Percentiles rank a stretch among this genome's conserved stretches.
phyloP scores from a whole-genome alignment of 1,140 invertebrate genomes.

The Acromyrmex heyeri region DNA sequence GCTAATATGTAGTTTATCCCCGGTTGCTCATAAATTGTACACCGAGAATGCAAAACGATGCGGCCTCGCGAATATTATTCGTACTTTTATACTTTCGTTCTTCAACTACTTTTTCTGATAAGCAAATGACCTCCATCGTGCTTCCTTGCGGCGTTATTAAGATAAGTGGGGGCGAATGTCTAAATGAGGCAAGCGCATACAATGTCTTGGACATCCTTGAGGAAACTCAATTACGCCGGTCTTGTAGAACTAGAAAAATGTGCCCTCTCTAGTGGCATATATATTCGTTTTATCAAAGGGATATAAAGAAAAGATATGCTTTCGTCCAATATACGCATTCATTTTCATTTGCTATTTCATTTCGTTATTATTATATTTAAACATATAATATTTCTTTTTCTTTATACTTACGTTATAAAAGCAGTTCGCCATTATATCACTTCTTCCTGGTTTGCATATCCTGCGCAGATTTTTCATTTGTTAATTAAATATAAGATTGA shows the following conservation, averaged over 20 bases:
- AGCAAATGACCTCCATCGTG: conserved; percentile 28
- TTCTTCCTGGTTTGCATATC: neutral
- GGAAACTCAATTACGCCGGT: conserved; percentile 7
- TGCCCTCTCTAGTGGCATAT: neutral
- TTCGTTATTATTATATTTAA: neutral
- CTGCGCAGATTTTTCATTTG: neutral
- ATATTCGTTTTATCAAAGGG: neutral
- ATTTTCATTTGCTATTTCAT: conserved; percentile 11
- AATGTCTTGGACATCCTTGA: neutral
- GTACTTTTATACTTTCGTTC: conserved; percentile 21
- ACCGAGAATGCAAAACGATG: conserved; percentile 11
- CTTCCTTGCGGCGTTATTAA: conserved; percentile 16
- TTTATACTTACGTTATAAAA: neutral
- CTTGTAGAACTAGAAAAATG: neutral
- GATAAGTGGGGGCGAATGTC: conserved; percentile 19
- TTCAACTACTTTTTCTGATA: conserved; percentile 12
- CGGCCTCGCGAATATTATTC: conserved; percentile 27
- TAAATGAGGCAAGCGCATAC: neutral
- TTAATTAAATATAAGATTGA: neutral
- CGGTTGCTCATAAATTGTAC: conserved; percentile 25
- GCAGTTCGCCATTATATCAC: neutral
- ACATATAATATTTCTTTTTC: neutral
- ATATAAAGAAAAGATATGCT: neutral
- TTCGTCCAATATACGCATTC: neutral
- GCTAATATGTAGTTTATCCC: conserved; percentile 19